Base-by-base conservation (phyloP, 2,113 vertebrate genomes). In the Xiphorhynchus elegans region DNA sequence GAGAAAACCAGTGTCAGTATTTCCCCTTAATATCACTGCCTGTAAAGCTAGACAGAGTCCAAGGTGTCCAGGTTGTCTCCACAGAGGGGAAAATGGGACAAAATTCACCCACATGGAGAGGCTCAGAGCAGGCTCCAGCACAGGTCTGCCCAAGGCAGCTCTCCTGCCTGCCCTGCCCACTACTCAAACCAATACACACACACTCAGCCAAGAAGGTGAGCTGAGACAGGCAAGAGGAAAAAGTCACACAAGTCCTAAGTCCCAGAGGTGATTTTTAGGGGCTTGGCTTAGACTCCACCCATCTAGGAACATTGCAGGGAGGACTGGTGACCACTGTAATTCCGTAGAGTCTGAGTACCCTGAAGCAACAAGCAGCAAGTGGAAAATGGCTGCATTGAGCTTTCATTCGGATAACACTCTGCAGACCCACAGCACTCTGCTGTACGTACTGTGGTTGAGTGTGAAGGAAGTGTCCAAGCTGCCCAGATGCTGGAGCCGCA, bases 391-490 rank as follows among this genome's bases (percentile, higher is more conserved):
- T n/a, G 5, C 7, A 2, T 1, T 52, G 35, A 37, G 24, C 39
- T 62, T 62, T 11, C 20, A 64, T 7, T 19, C 58, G 28, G 56
- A n/a, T 66, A 31, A 4, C 39, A 26, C 7, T 10, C 21, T 25
- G 6, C 2, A 5, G 77, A 14, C 19, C 39, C 49, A 13, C 9
- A 52, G 49, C 4, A 6, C 69, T 72, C 14, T 40, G 60, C 73
- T 53, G 46, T 29, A 98, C 98, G 1, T 98, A 99, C 99, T 99
- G 96, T 99, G 98, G 86, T 99, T 99, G 76, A 99, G 98, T 0
- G 99, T 99, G 96, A 99, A 98, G 28, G 99, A 99, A 69, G 98
- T 98, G 60, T 99, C 99, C 97, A 99, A 94, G 94, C 98, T 99
- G 96, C 98, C 97, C 70, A 99, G 98, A 93, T 99, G 99, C 93